Percentiles rank a stretch among this genome's conserved stretches.
phyloP scores from a whole-genome alignment of 2,113 vertebrate genomes.

The Trematocara stigmaticum region DNA sequence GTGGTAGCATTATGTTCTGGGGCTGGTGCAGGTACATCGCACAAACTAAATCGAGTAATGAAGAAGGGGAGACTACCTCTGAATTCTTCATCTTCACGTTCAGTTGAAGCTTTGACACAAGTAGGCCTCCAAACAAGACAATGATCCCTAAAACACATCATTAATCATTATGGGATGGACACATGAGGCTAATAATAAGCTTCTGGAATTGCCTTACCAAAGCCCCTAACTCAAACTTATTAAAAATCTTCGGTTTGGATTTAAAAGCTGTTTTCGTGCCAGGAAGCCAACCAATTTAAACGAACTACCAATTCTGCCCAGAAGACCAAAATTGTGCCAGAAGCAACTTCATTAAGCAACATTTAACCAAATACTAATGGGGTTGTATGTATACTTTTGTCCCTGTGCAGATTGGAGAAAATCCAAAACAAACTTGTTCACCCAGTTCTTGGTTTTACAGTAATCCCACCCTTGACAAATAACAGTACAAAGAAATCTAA shows the following conservation, averaged over 20 bases:
- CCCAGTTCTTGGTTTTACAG: not conserved
- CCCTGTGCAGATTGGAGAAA: not conserved
- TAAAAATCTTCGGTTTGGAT: accelerated
- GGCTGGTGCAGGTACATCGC: not conserved
- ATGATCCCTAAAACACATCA: not conserved
- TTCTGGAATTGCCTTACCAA: not conserved
- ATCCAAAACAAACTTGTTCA: not conserved
- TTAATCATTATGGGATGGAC: not conserved
- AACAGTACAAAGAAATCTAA: not conserved
- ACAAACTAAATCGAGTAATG: not conserved
- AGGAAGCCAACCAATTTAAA: not conserved
- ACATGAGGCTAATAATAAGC: not conserved
- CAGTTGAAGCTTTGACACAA: not conserved
- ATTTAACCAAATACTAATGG: not conserved
- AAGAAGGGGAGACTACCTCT: not conserved
- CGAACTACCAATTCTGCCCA: not conserved
- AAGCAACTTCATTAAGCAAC: not conserved
- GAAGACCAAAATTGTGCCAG: not conserved
- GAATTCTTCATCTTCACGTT: not conserved
- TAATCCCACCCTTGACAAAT: not conserved
- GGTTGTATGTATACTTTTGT: not conserved
- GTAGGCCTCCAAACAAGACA: not conserved
- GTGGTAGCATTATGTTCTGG: not conserved
- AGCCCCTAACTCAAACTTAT: not conserved
- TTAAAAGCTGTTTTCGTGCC: not conserved